Evolutionary conservation across 2,797 vertebrate species (phyloP).

Genomic region (Gymnothorax reevesii): DNA sequence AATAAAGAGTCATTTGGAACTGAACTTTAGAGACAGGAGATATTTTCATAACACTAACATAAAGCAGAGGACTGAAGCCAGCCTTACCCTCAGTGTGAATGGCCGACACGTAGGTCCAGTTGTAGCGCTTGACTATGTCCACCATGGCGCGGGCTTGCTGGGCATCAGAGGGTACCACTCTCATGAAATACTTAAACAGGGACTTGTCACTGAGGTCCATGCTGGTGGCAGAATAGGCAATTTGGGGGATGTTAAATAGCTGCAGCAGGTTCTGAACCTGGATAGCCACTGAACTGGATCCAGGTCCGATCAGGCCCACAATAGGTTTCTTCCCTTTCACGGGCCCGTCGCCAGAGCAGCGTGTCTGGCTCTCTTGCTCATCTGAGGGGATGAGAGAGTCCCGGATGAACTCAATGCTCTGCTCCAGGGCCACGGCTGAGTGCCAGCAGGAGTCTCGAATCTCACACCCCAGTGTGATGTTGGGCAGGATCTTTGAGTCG

Average conservation of each 20-base stretch:
- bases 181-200: slow-evolving; percentile 97
- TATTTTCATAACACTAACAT: neutral
- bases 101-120: slow-evolving; percentile 97
- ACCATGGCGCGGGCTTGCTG: slow-evolving; percentile 98
- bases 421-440: slow-evolving; percentile 94
- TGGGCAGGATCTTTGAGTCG: slow-evolving; percentile 86
- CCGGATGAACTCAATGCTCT: slow-evolving; percentile 98
- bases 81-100: slow-evolving; percentile 95
- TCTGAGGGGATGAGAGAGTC: slow-evolving; percentile 93
- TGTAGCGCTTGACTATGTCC: slow-evolving; percentile 97
- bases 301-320: slow-evolving; percentile 94
- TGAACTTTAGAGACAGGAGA: neutral
- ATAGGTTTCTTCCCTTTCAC: slow-evolving; percentile 89
- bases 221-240: slow-evolving; percentile 98
- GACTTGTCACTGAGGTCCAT: slow-evolving; percentile 98
- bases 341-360: slow-evolving; percentile 78
- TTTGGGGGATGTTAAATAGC: slow-evolving; percentile 99
- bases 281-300: slow-evolving; percentile 97
- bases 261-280: slow-evolving; percentile 98
- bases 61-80: neutral
- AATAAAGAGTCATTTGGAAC: neutral
- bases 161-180: slow-evolving; percentile 95
- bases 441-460: slow-evolving; percentile 99
- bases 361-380: slow-evolving; percentile 87
- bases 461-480: slow-evolving; percentile 93